These are phyloP conservation scores for Chloroceryle aenea DNA, from an alignment of 2,113 vertebrate species.

Conservation along the genomic window DNA sequence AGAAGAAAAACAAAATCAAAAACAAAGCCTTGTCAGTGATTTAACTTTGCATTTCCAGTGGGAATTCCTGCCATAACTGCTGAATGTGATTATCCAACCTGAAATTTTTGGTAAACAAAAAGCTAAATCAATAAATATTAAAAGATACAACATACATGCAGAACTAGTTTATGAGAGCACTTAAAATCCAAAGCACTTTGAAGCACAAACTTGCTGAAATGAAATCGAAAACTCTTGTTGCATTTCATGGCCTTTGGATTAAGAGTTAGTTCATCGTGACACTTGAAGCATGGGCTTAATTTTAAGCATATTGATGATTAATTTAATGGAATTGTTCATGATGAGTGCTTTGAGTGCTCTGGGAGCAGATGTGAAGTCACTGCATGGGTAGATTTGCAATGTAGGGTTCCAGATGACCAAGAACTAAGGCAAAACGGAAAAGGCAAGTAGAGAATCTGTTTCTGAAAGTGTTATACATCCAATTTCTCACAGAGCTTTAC, in stretches of 20 bases:
- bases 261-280: neutral
- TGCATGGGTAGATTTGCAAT: neutral
- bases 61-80: slow-evolving; percentile 40
- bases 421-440: neutral
- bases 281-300: neutral
- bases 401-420: neutral
- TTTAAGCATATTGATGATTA: neutral
- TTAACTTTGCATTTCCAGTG: slow-evolving; percentile 31
- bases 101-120: slow-evolving; percentile 52
- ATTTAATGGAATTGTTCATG: neutral
- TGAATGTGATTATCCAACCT: slow-evolving; percentile 45
- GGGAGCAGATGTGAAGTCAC: neutral
- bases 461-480: neutral
- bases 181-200: neutral
- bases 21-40: slow-evolving; percentile 1
- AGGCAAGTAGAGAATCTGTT: neutral
- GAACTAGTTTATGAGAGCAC: neutral
- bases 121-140: neutral
- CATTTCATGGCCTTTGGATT: neutral
- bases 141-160: neutral
- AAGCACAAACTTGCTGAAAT: neutral
- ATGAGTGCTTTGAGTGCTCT: neutral
- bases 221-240: neutral
- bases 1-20: neutral
- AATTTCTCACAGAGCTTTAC: neutral